phyloP scores from a whole-genome alignment of 1,140 invertebrate species.

The Stegodyphus mimosarum region DNA sequence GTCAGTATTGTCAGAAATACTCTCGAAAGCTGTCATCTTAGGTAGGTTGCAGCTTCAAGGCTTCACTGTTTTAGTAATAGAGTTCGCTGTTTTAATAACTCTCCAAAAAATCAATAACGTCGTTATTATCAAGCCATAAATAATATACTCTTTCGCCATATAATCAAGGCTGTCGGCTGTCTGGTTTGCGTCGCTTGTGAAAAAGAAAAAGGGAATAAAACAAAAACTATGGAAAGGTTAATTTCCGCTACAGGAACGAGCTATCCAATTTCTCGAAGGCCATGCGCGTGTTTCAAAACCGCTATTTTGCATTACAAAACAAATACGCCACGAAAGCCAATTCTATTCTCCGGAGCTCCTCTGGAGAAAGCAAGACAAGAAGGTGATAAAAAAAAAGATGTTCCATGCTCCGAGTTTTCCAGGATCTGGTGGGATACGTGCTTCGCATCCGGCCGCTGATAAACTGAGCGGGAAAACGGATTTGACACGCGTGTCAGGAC shows the following conservation, averaged over 20 bases:
- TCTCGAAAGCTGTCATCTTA: too few relatives aligned
- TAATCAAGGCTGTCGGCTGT: too few relatives aligned
- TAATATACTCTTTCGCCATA: too few relatives aligned
- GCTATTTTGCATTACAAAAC: constrained; percentile 34
- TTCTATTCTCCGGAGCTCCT: background rate
- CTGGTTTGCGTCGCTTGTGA: too few relatives aligned
- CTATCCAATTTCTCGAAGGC: background rate
- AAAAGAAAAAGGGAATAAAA: background rate
- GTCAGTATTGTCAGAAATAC: too few relatives aligned
- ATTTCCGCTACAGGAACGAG: background rate
- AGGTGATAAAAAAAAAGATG: too few relatives aligned
- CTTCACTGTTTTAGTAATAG: too few relatives aligned
- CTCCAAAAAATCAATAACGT: too few relatives aligned
- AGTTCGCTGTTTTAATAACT: too few relatives aligned
- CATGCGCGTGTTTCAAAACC: background rate
- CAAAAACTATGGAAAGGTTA: background rate
- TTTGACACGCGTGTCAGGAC: constrained; percentile 22
- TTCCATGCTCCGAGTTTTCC: background rate
- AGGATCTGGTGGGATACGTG: background rate
- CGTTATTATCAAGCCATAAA: too few relatives aligned
- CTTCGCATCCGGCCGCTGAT: background rate
- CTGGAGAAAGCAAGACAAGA: constrained; percentile 7
- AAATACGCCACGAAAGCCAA: constrained; percentile 30
- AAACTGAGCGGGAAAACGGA: background rate
- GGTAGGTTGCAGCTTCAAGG: too few relatives aligned